phyloP scores from a whole-genome alignment of 2,888 invertebrate species.

The Stenichneumon culpator region DNA sequence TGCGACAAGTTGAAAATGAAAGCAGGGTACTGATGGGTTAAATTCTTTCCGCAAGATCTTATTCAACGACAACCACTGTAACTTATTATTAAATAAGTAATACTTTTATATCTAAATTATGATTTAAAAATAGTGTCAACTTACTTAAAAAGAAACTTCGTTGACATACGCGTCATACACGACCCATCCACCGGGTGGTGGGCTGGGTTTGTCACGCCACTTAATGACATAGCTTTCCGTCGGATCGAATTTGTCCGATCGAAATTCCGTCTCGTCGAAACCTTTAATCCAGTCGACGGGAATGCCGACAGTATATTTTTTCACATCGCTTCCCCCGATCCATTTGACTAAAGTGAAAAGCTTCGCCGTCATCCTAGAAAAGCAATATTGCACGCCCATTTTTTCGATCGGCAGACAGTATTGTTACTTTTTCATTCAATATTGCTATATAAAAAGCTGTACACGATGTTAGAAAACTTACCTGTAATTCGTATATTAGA shows the following conservation, averaged over 20 bases:
- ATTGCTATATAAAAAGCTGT: too few species aligned
- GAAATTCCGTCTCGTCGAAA: slow-evolving; percentile 10
- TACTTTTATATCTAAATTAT: too few species aligned
- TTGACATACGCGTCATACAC: slow-evolving; percentile 25
- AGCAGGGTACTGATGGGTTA: too few species aligned
- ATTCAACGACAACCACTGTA: too few species aligned
- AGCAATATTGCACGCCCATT: too few species aligned
- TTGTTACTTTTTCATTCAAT: too few species aligned
- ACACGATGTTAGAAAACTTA: too few species aligned
- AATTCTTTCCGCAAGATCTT: too few species aligned
- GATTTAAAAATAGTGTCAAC: neutral
- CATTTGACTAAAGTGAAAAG: slow-evolving; percentile 34
- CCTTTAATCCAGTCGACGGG: slow-evolving; percentile 43
- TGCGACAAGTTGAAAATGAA: too few species aligned
- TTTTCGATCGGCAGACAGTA: too few species aligned
- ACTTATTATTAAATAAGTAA: too few species aligned
- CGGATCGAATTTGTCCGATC: slow-evolving; percentile 35
- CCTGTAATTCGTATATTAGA: too few species aligned
- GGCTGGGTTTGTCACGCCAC: slow-evolving; percentile 10
- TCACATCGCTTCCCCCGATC: slow-evolving; percentile 29
- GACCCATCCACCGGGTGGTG: slow-evolving; percentile 15
- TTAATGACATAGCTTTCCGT: slow-evolving; percentile 23
- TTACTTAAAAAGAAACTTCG: slow-evolving; percentile 32
- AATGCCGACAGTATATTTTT: slow-evolving; percentile 26
- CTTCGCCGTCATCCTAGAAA: slow-evolving; percentile 6